Base-by-base conservation (phyloP, 2,113 vertebrate genomes). In the Ochotona curzoniae region DNA sequence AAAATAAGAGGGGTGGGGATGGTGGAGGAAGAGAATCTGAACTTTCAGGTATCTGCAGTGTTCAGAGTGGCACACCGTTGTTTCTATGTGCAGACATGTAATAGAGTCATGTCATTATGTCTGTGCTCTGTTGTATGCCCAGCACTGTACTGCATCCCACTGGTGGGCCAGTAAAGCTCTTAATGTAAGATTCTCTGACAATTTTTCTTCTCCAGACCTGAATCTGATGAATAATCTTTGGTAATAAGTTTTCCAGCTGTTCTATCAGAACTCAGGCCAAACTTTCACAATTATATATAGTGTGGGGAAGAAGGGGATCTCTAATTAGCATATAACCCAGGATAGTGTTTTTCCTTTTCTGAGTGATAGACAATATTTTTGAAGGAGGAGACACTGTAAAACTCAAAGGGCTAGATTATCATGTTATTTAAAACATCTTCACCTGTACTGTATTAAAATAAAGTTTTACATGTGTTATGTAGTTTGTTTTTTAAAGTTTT, bases 211-310 rank as follows among this genome's bases (percentile, higher is more conserved):
- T 94, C 49, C 63, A 54, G 80, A 25, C 51, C 88, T 92, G 88
- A 82, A 26, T 81, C 79, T 93, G 76, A 94, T 87, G n/a, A 95
- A 75, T 51, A 32, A n/a, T 95, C 60, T 87, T 92, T 79, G 73
- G 69, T 95, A 95, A 93, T 73, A 92, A 90, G 47, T 64, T 94
- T 95, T 94, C 93, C 87, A 95, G 92, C 74, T 96, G 92, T 96
- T 86, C n/a, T 38, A 4, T 92, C 44, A 66, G 90, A 95, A 64
- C 60, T 94, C 49, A 86, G 61, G 82, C 79, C 79, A 97, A 32
- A 94, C 74, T 79, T 92, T 79, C 70, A 95, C 83, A 92, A n/a
- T 95, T 95, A 85, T 54, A 64, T 75, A 78, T 87, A 78, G 76
- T 66, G 20, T 85, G 26, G 64, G 60, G 57, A 89, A 85, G 32